A percentile compares a stretch with the other conserved stretches of the same genome.
These are phyloP conservation scores for Dryadula phaetusa DNA, from an alignment of 2,888 invertebrate genomes.

Conservation along the genomic window DNA sequence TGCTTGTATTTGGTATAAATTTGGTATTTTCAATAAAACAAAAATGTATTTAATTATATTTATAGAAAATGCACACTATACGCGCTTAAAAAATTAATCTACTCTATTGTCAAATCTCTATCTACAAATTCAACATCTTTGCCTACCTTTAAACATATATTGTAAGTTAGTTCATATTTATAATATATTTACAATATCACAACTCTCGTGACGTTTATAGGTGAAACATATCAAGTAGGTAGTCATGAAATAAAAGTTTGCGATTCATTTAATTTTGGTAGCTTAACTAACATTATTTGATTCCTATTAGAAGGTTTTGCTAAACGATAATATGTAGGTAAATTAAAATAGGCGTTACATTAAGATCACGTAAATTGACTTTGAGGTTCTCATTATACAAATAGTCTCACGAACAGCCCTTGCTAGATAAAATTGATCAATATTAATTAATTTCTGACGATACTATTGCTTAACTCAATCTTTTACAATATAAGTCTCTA, in stretches of 20 bases:
- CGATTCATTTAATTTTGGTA: neutral
- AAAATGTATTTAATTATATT: neutral
- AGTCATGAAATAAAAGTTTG: neutral
- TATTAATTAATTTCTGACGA: neutral
- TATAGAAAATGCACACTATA: slow-evolving; percentile 17
- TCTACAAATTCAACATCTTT: slow-evolving; percentile 39
- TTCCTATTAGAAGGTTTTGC: neutral
- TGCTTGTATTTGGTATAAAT: neutral
- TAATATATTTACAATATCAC: slow-evolving; percentile 51
- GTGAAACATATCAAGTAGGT: neutral
- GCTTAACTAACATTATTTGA: neutral
- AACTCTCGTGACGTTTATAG: slow-evolving; percentile 47
- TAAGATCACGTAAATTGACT: neutral
- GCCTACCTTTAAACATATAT: slow-evolving; percentile 28
- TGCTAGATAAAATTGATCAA: neutral
- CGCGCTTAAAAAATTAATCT: slow-evolving; percentile 35
- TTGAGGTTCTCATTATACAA: neutral
- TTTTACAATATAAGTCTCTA: neutral
- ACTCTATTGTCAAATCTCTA: slow-evolving; percentile 48
- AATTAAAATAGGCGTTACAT: neutral
- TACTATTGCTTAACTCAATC: neutral
- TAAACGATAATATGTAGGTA: neutral
- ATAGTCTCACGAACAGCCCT: neutral
- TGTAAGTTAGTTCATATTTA: slow-evolving; percentile 24
- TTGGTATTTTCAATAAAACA: neutral